Evolutionary conservation across 2,113 vertebrate species (phyloP).

Genomic region (Trematomus loennbergii): DNA sequence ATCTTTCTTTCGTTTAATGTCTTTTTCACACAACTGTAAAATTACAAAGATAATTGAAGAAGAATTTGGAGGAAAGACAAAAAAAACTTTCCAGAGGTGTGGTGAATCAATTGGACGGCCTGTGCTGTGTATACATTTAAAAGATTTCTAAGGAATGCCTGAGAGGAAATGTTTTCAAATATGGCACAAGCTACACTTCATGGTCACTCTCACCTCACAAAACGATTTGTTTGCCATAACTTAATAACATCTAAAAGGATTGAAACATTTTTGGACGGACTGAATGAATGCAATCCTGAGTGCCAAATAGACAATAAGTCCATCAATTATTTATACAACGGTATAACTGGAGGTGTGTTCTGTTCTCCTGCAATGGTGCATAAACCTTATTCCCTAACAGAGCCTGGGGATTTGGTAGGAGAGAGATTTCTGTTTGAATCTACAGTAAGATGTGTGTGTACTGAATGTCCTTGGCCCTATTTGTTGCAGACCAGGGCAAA

Average conservation of each 20-base stretch:
- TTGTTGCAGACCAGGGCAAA: conserved; percentile 17
- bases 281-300: too few species aligned
- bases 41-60: conserved; percentile 16
- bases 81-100: conserved; percentile 2
- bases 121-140: conserved; percentile 1
- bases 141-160: too few species aligned
- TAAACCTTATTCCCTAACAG: too few species aligned
- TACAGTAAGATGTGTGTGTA: conserved; percentile 11
- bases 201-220: conserved; percentile 11
- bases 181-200: too few species aligned
- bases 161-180: too few species aligned
- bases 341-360: neutral
- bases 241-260: too few species aligned
- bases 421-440: neutral
- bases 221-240: too few species aligned
- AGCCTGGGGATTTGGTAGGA: neutral
- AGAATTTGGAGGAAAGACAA: conserved; percentile 27
- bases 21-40: conserved; percentile 20
- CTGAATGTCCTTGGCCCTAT: conserved; percentile 39
- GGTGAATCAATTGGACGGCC: conserved; percentile 8
- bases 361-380: neutral
- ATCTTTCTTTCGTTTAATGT: conserved; percentile 29
- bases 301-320: too few species aligned
- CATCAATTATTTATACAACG: neutral
- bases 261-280: too few species aligned